phyloP scores from a whole-genome alignment of 2,888 invertebrate genomes.

The Philhelius pedissequus region DNA sequence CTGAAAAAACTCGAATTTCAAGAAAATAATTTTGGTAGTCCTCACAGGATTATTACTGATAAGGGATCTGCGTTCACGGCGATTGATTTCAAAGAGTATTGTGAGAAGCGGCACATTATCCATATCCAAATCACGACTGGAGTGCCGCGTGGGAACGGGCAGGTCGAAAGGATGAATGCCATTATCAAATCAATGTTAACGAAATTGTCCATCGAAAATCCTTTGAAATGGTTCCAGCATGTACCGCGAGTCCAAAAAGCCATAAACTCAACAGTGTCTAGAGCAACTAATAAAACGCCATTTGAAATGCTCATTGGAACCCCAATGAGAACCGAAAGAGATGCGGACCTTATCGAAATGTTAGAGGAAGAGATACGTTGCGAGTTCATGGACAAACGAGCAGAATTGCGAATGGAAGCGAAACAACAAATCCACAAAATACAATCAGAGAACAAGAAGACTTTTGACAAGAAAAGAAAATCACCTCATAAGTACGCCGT shows the following conservation, averaged over 20 bases:
- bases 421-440: constrained; percentile 15
- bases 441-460: constrained; percentile 44
- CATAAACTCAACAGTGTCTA: not conserved
- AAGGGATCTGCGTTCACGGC: not conserved
- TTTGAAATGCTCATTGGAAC: not conserved
- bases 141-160: not conserved
- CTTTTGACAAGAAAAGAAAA: constrained; percentile 30
- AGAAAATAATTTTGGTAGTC: not conserved
- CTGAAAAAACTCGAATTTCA: not conserved
- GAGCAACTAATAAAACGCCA: too few relatives aligned
- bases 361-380: constrained; percentile 46
- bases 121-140: not conserved
- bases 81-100: not conserved
- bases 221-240: not conserved
- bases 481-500: not conserved
- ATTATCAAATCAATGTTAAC: not conserved
- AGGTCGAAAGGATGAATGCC: not conserved
- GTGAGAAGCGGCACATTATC: not conserved
- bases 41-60: not conserved
- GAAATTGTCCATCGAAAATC: not conserved
- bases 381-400: constrained; percentile 10
- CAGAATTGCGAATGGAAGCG: constrained; percentile 10
- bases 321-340: not conserved
- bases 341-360: not conserved
- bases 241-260: not conserved